A percentile compares a stretch with the other conserved stretches of the same genome.
Conservation (phyloP, 2,888 invertebrate species). For the Amiota mariae region DNA sequence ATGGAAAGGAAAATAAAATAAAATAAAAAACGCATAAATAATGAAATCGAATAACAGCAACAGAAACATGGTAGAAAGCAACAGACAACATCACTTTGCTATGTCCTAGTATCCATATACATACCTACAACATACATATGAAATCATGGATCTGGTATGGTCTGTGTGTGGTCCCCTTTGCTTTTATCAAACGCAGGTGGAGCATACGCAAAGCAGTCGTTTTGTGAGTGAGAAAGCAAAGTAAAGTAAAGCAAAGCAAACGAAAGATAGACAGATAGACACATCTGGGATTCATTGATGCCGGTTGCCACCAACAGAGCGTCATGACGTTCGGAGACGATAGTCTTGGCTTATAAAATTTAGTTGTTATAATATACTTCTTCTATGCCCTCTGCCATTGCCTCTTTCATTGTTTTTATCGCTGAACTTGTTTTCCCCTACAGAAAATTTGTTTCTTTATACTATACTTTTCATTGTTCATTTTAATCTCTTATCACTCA, state of each 20-base stretch:
- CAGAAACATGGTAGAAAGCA: background rate
- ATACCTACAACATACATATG: too few relatives aligned
- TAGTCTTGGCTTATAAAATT: background rate
- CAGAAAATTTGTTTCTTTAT: background rate
- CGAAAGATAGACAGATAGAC: background rate
- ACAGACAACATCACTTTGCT: too few relatives aligned
- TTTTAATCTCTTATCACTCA: too few relatives aligned
- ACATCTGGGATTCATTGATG: conserved; percentile 5
- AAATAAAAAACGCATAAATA: background rate
- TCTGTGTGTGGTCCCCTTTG: conserved; percentile 10
- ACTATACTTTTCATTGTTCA: background rate
- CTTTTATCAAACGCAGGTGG: background rate
- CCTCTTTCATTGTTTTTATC: background rate
- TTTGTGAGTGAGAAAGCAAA: background rate
- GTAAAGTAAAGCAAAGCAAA: background rate
- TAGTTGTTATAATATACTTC: background rate
- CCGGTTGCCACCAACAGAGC: conserved; percentile 1
- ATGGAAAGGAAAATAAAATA: background rate
- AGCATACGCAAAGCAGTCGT: background rate
- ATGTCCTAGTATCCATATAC: too few relatives aligned
- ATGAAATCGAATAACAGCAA: background rate
- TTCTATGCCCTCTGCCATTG: background rate
- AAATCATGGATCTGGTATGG: background rate
- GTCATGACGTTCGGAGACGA: too few relatives aligned
- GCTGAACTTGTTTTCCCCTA: background rate